Evolutionary conservation across 2,113 vertebrate species (phyloP).

Genomic region (Petroica traversi): DNA sequence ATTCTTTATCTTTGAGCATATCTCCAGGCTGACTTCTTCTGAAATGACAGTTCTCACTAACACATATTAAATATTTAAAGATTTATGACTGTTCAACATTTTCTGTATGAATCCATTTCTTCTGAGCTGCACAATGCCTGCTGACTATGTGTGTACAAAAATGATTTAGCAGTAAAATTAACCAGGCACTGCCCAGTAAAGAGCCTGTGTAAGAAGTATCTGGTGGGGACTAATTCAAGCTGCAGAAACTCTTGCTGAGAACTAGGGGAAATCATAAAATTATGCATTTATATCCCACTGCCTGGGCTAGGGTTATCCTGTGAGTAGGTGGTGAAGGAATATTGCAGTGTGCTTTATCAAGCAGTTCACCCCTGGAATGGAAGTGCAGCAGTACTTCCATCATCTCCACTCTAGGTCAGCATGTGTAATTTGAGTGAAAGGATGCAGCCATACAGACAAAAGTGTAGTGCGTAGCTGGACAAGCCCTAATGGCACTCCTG

Average conservation of each 20-base stretch:
- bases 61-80: neutral
- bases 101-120: neutral
- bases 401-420: neutral
- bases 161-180: neutral
- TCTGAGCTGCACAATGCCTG: neutral
- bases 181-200: neutral
- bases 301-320: neutral
- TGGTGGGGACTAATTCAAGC: neutral
- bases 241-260: neutral
- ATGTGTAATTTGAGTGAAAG: rapidly evolving
- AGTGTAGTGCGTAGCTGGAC: neutral
- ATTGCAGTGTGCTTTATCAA: neutral
- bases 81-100: neutral
- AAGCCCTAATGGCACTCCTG: neutral
- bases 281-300: neutral
- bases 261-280: neutral
- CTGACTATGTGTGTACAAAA: neutral
- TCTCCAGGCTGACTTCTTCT: neutral
- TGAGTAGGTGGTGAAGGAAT: neutral
- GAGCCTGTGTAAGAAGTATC: neutral
- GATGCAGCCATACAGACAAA: neutral
- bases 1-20: neutral
- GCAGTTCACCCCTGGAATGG: neutral
- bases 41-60: neutral
- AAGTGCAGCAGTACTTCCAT: neutral